phyloP scores from a whole-genome alignment of 2,888 invertebrate genomes.

The Thymelicus lineola region DNA sequence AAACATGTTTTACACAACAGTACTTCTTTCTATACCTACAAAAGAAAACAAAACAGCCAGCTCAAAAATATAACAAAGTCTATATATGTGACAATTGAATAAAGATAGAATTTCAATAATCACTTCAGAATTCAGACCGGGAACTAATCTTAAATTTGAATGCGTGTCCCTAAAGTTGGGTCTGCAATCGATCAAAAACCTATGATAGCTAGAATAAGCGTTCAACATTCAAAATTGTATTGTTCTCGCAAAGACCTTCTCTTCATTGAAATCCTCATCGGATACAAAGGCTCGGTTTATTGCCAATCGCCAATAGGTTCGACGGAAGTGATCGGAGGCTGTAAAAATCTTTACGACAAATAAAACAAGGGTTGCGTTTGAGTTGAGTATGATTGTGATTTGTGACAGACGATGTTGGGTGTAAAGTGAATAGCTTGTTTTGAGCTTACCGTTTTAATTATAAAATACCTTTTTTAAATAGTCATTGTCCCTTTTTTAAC shows the following conservation, averaged over 20 bases:
- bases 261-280: slow-evolving; percentile 54
- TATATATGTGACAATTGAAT: too few species aligned
- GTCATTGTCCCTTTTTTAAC: too few species aligned
- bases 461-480: too few species aligned
- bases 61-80: too few species aligned
- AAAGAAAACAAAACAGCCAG: too few species aligned
- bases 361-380: slow-evolving; percentile 69
- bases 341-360: slow-evolving; percentile 79
- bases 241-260: slow-evolving; percentile 17
- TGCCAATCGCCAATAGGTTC: slow-evolving; percentile 63
- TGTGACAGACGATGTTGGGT: slow-evolving; percentile 49
- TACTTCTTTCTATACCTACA: too few species aligned
- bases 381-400: slow-evolving; percentile 77
- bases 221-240: slow-evolving; percentile 10
- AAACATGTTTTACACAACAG: too few species aligned
- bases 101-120: not conserved
- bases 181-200: slow-evolving; percentile 7
- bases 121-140: not conserved
- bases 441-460: slow-evolving; percentile 16
- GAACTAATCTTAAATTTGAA: not conserved
- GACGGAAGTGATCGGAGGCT: slow-evolving; percentile 62
- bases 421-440: slow-evolving; percentile 39
- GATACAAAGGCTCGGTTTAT: slow-evolving; percentile 58
- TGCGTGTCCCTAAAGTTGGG: not conserved
- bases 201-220: slow-evolving; percentile 13